phyloP scores from a whole-genome alignment of 2,888 invertebrate genomes.

The Tethea ocularis region DNA sequence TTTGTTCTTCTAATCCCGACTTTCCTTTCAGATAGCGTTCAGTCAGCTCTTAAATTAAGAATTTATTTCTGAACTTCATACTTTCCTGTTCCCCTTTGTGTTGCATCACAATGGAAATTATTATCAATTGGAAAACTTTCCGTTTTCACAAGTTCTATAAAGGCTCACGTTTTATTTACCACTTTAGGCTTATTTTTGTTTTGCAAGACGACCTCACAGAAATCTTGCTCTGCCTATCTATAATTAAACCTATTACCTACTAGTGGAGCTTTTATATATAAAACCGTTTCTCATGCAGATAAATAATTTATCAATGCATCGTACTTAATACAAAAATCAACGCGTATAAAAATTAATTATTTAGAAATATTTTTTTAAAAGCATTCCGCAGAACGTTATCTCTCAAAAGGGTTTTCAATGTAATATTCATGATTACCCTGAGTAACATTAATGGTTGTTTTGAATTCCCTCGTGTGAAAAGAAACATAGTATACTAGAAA shows the following conservation, averaged over 20 bases:
- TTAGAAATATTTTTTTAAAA: constrained; percentile 55
- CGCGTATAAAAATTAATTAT: constrained; percentile 43
- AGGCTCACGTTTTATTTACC: constrained; percentile 71
- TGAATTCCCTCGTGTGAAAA: constrained; percentile 66
- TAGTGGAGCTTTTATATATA: not conserved
- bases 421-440: constrained; percentile 71
- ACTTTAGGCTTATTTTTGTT: constrained; percentile 65
- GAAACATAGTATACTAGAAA: constrained; percentile 54
- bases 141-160: constrained; percentile 68
- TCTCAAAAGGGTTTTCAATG: constrained; percentile 69
- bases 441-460: constrained; percentile 72
- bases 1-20: constrained; percentile 77
- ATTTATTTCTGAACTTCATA: constrained; percentile 81
- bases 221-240: constrained; percentile 45
- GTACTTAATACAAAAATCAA: constrained; percentile 25
- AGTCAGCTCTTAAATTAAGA: constrained; percentile 80
- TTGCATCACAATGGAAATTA: constrained; percentile 80
- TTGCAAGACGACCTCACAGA: constrained; percentile 45
- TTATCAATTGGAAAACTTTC: constrained; percentile 80
- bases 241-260: constrained; percentile 18
- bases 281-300: not conserved
- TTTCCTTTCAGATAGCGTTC: constrained; percentile 77
- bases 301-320: constrained; percentile 27
- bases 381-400: constrained; percentile 48
- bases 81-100: constrained; percentile 75